Conservation (phyloP, 2,113 vertebrate species). For the Microcebus tavaratra region DNA sequence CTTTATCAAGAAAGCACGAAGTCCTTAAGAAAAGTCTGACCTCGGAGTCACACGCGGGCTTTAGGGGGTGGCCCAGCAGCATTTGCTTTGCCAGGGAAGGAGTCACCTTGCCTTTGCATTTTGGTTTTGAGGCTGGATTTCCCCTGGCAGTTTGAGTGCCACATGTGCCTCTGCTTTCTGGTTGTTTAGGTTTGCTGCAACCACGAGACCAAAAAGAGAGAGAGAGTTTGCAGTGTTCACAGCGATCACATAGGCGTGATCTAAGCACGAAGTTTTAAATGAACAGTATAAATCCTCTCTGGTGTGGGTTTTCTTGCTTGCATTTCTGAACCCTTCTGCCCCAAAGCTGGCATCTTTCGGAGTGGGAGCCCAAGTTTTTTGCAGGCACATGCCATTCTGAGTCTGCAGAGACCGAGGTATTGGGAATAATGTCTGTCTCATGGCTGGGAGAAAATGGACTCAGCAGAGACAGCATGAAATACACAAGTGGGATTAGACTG, state of each 20-base stretch:
- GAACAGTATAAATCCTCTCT: neutral
- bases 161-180: neutral
- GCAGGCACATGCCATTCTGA: neutral
- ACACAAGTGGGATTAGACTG: conserved; percentile 59
- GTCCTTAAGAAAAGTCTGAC: neutral
- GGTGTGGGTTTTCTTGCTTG: neutral
- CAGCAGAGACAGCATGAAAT: conserved; percentile 60
- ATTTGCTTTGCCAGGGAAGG: neutral
- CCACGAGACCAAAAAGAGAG: neutral
- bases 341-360: neutral
- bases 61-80: neutral
- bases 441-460: neutral
- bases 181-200: neutral
- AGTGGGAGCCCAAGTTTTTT: neutral
- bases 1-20: neutral
- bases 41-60: neutral
- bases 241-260: neutral
- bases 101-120: neutral
- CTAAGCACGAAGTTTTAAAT: neutral
- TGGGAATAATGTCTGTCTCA: neutral
- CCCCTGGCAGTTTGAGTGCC: neutral
- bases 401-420: neutral
- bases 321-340: neutral
- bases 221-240: neutral
- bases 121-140: neutral